Percentiles rank a stretch among this genome's conserved stretches.
phyloP scores from a whole-genome alignment of 2,797 vertebrate species.

The Myotis daubentonii region DNA sequence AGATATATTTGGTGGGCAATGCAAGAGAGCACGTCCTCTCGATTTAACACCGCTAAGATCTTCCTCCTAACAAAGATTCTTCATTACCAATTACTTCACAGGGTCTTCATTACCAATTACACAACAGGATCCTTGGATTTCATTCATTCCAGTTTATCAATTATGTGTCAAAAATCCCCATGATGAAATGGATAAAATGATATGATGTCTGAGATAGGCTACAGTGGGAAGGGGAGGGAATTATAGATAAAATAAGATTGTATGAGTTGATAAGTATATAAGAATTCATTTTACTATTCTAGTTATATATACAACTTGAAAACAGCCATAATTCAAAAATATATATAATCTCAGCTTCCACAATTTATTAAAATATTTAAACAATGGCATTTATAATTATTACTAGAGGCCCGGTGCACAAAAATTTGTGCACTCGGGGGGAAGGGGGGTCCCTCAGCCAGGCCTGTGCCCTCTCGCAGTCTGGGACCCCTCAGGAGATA shows the following conservation, averaged over 20 bases:
- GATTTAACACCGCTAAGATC: background rate
- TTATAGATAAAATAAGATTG: background rate
- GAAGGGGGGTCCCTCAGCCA: too few species aligned
- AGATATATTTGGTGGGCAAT: slow-evolving; percentile 35
- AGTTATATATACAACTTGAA: background rate
- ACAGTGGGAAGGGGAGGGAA: background rate
- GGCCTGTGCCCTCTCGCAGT: too few species aligned
- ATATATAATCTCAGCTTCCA: background rate
- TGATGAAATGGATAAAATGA: slow-evolving; percentile 3
- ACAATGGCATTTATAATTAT: slow-evolving; percentile 9
- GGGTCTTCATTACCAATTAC: background rate
- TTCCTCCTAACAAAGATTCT: background rate
- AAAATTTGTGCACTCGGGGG: too few species aligned
- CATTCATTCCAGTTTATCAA: background rate
- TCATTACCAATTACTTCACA: background rate
- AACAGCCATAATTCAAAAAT: background rate
- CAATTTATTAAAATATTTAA: slow-evolving; percentile 39
- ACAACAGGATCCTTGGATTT: background rate
- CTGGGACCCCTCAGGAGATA: too few species aligned
- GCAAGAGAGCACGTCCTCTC: background rate
- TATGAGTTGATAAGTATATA: background rate
- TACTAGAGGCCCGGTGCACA: background rate
- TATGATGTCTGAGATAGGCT: background rate
- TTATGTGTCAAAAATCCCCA: background rate
- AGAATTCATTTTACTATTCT: slow-evolving; percentile 9